Conservation (phyloP, 2,797 vertebrate species). For the Halcyon leucocephala region DNA sequence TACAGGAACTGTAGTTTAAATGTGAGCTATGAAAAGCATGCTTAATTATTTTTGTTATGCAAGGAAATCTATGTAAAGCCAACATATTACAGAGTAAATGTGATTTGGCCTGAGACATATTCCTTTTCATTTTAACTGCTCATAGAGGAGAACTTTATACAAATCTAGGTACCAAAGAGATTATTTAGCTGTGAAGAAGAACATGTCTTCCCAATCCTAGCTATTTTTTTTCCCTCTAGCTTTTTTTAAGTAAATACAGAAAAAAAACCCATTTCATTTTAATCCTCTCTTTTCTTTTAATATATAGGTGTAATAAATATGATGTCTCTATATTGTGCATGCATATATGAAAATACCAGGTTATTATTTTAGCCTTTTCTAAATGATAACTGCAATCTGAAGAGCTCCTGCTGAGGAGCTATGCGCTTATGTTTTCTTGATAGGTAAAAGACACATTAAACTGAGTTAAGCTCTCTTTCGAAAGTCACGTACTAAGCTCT, state of each 20-base stretch:
- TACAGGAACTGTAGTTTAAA: background rate
- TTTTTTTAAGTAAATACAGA: background rate
- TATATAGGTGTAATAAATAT: background rate
- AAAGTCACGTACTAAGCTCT: background rate
- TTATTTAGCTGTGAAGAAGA: background rate
- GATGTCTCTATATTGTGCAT: background rate
- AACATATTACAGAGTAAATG: background rate
- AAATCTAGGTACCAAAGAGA: background rate
- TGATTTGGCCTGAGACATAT: background rate
- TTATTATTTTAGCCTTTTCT: background rate
- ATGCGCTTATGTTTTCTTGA: background rate
- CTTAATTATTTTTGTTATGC: background rate
- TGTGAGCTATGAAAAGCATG: background rate
- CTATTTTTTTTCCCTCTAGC: background rate
- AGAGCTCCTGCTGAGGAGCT: background rate
- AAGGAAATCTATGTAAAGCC: background rate
- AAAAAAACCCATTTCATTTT: background rate
- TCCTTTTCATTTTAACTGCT: background rate
- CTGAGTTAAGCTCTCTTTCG: background rate
- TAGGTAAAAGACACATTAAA: background rate
- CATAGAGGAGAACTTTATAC: background rate
- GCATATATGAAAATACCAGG: background rate
- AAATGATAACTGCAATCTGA: background rate
- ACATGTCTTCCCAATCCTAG: background rate
- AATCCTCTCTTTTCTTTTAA: background rate